These are phyloP conservation scores for Plutomurus gul DNA, from an alignment of 1,140 invertebrate species.

Conservation along the genomic window DNA sequence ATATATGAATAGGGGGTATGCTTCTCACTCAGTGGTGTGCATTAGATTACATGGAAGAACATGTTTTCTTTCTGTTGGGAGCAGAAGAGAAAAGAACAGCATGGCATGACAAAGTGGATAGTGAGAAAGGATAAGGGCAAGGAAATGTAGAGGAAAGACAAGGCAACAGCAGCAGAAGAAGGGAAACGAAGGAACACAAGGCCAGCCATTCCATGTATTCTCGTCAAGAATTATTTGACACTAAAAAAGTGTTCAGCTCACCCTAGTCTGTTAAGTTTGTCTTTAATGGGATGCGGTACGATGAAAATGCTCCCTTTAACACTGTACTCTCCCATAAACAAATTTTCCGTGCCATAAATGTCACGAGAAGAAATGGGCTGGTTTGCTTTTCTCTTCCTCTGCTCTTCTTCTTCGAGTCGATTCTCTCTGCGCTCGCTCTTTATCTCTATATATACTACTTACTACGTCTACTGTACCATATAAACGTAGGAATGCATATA, in stretches of 20 bases:
- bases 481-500: no score
- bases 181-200: neutral
- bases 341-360: conserved; percentile 47
- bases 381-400: neutral
- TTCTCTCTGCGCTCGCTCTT: no score
- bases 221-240: conserved; percentile 7
- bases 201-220: neutral
- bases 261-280: conserved; percentile 30
- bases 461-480: no score
- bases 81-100: no score
- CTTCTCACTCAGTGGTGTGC: no score
- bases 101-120: no score
- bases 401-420: neutral
- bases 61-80: no score
- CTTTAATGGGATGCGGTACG: conserved; percentile 32
- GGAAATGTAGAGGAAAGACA: neutral
- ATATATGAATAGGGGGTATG: no score
- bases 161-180: neutral
- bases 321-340: conserved; percentile 41
- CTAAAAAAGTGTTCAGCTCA: conserved; percentile 26
- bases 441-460: no score
- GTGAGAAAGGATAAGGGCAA: no score
- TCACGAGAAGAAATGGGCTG: conserved; percentile 32
- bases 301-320: conserved; percentile 31
- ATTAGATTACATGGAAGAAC: no score